Evolutionary conservation across 2,113 vertebrate genomes (phyloP).

Genomic region (Pagrus major): DNA sequence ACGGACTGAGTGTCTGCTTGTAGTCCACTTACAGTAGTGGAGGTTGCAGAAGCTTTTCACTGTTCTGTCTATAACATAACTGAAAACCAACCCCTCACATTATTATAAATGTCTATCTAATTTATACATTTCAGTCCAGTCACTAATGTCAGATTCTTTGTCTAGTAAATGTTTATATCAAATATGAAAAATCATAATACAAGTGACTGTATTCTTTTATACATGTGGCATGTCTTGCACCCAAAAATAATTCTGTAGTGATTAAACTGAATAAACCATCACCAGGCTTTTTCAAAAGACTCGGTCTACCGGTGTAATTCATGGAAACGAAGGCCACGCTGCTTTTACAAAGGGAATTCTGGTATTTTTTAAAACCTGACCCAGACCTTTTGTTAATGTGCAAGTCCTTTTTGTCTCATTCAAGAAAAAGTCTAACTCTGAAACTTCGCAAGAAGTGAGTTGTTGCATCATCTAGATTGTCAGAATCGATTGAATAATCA

Average conservation of each 20-base stretch:
- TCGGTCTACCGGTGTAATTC: constrained; percentile 46
- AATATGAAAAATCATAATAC: constrained; percentile 78
- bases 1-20: constrained; percentile 76
- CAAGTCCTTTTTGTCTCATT: too few relatives aligned
- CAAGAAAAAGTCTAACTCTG: too few relatives aligned
- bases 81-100: constrained; percentile 55
- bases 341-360: too few relatives aligned
- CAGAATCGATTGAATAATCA: too few relatives aligned
- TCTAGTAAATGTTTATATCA: constrained; percentile 85
- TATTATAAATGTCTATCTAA: constrained; percentile 63
- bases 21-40: constrained; percentile 64
- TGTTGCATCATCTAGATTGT: too few relatives aligned
- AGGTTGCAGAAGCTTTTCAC: constrained; percentile 69
- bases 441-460: too few relatives aligned
- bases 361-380: too few relatives aligned
- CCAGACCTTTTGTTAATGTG: too few relatives aligned
- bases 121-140: constrained; percentile 71
- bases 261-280: constrained; percentile 87
- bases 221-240: constrained; percentile 89
- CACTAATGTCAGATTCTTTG: constrained; percentile 76
- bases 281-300: constrained; percentile 85
- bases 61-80: constrained; percentile 55
- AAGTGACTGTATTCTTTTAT: constrained; percentile 86
- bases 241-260: constrained; percentile 84
- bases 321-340: constrained; percentile 1